Conservation (phyloP, 2,888 invertebrate species). For the Criorhina ranunculi region DNA sequence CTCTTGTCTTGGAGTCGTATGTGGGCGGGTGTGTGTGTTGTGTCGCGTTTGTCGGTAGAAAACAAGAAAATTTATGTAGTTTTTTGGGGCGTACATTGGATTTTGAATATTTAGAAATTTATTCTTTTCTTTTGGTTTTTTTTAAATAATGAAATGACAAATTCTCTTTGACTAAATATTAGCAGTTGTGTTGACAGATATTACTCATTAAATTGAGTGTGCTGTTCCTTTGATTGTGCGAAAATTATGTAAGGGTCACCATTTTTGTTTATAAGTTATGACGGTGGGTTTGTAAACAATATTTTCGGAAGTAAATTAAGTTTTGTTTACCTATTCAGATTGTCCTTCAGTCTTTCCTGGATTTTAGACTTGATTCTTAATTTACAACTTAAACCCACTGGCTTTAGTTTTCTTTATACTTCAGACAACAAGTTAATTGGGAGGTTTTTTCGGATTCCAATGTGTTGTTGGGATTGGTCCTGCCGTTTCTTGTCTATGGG, state of each 20-base stretch:
- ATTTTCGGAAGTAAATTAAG: no score
- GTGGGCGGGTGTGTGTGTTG: slow-evolving; percentile 37
- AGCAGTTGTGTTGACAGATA: slow-evolving; percentile 67
- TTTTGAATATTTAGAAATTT: slow-evolving; percentile 65
- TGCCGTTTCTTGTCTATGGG: no score
- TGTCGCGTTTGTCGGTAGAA: slow-evolving; percentile 33
- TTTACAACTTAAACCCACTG: no score
- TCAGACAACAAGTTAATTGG: no score
- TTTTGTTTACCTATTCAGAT: no score
- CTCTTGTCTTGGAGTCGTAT: slow-evolving; percentile 19
- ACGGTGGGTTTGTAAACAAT: no score
- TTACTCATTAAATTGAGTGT: slow-evolving; percentile 56
- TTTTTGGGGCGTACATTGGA: slow-evolving; percentile 47
- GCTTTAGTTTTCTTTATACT: no score
- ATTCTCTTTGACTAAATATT: slow-evolving; percentile 59
- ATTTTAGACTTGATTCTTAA: no score
- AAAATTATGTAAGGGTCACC: slow-evolving; percentile 58
- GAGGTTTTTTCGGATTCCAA: no score
- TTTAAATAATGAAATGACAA: slow-evolving; percentile 35
- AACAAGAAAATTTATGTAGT: slow-evolving; percentile 66
- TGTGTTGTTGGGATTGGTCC: no score
- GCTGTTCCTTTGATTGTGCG: slow-evolving; percentile 57
- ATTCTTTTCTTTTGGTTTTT: slow-evolving; percentile 38
- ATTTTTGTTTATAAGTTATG: slow-evolving; percentile 26
- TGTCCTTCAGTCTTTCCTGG: no score